Conservation (phyloP, 2,113 vertebrate species). For the Scalopus aquaticus region DNA sequence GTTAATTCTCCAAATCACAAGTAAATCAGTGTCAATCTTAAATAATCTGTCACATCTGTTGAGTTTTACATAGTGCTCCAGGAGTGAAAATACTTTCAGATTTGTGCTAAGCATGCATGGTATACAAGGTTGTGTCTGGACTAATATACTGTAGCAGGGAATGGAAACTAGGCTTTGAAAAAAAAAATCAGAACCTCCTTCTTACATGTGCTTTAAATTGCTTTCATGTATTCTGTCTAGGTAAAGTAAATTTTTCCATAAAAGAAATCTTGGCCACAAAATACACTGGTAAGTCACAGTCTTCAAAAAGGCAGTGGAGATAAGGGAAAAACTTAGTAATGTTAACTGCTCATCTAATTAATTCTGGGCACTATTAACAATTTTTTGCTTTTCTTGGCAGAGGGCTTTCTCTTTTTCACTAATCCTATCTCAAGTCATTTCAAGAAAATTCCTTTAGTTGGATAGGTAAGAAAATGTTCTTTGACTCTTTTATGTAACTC, state of each 20-base stretch:
- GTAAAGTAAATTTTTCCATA: conserved; percentile 43
- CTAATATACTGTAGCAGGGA: background rate
- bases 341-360: conserved; percentile 58
- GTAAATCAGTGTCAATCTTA: background rate
- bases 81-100: conserved; percentile 1
- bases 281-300: background rate
- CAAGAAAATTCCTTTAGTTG: conserved; percentile 43
- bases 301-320: conserved; percentile 33
- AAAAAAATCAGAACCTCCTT: background rate
- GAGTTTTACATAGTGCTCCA: background rate
- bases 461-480: conserved; percentile 52
- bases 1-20: background rate
- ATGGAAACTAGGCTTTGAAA: background rate
- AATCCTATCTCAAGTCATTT: conserved; percentile 66
- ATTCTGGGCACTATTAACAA: conserved; percentile 37
- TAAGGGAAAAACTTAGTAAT: conserved; percentile 22
- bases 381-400: conserved; percentile 59
- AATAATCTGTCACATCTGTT: background rate
- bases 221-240: conserved; percentile 32
- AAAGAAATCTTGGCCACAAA: conserved; percentile 41
- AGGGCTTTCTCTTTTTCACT: conserved; percentile 1
- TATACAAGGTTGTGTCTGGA: background rate
- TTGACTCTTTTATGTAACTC: conserved; percentile 57
- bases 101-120: background rate
- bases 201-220: background rate